These are phyloP conservation scores for Drosophila equinoxialis DNA, from an alignment of 1,140 invertebrate genomes.

Conservation along the genomic window DNA sequence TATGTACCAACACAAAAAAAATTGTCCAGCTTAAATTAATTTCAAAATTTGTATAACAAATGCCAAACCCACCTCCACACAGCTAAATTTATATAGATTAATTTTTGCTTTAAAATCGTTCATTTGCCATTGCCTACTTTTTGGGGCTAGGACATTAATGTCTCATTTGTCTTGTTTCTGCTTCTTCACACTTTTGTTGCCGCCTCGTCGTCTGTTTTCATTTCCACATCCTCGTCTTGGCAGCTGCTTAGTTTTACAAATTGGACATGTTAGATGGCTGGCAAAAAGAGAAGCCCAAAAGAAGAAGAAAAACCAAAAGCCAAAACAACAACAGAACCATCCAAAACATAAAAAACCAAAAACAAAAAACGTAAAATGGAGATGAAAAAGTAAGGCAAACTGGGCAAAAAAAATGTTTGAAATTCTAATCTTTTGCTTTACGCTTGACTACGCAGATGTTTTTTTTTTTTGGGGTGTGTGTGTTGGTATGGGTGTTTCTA, in stretches of 20 bases:
- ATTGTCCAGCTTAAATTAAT: slow-evolving; percentile 36
- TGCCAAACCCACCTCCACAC: background rate
- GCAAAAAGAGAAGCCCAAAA: slow-evolving; percentile 17
- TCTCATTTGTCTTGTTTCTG: slow-evolving; percentile 37
- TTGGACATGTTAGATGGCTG: slow-evolving; percentile 40
- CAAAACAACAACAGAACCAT: slow-evolving; percentile 19
- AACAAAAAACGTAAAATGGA: slow-evolving; percentile 16
- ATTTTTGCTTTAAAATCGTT: slow-evolving; percentile 51
- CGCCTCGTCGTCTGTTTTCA: background rate
- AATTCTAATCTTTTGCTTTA: slow-evolving; percentile 75
- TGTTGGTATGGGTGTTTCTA: slow-evolving; percentile 15
- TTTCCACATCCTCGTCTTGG: slow-evolving; percentile 41
- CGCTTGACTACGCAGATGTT: slow-evolving; percentile 60
- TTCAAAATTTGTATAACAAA: slow-evolving; percentile 41
- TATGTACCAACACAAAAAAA: slow-evolving; percentile 17
- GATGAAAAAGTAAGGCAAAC: slow-evolving; percentile 41
- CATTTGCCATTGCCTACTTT: slow-evolving; percentile 43
- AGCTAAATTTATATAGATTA: background rate
- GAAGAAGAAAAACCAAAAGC: slow-evolving; percentile 20
- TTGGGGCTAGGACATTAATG: slow-evolving; percentile 35
- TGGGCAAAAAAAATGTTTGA: slow-evolving; percentile 61
- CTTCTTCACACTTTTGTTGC: slow-evolving; percentile 1
- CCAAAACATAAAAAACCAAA: slow-evolving; percentile 1
- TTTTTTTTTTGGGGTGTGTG: background rate
- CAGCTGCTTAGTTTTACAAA: slow-evolving; percentile 72